Evolutionary conservation across 2,888 invertebrate species (phyloP), one percentile per base, ranked within the genome.

Genomic region (Dynastes tityus): DNA sequence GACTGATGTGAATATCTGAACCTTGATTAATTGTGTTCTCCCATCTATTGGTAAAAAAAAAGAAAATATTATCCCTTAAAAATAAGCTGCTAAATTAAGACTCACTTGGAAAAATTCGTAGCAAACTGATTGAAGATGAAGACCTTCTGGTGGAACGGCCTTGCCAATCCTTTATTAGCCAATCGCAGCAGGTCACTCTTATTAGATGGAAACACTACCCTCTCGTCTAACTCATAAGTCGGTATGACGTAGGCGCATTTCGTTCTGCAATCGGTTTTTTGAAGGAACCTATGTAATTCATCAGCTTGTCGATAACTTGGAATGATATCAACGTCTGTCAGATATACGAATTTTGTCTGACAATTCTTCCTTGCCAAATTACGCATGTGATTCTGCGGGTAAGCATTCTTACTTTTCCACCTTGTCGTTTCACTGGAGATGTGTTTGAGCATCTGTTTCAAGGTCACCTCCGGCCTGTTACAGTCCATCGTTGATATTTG

Each of bases 61-160:
- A 5, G 5, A 37, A 37, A 37, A 37, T 37, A 37, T 37, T 37
- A 37, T 37, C 32, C 5, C 2, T 5, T 5, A 37, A 37, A 37
- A 37, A 0, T 37, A 5, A 37, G 32, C 32, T 37, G 32, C 32
- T 37, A 37, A 37, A 37, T 37, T 37, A 5, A 37, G 5, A 87
- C 90, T 90, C 86, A 95, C 96, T 93, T 94, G 53, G 95, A 92
- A 88, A 97, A 96, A 89, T 97, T 97, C 0, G 97, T 97, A 5
- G 97, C 97, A 85, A 93, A 96, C 88, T 97, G 97, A 88, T 97
- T 97, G 88, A 96, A 95, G 84, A 96, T 96, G 88, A 97, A 97
- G 80, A 97, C 96, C 89, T 96, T 96, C 85, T 96, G 94, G 87
- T 97, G 97, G 87, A 97, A 97, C 0, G 97, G 97, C 87, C 96